Conservation (phyloP, 2,888 invertebrate genomes). For the Timandra comae region DNA sequence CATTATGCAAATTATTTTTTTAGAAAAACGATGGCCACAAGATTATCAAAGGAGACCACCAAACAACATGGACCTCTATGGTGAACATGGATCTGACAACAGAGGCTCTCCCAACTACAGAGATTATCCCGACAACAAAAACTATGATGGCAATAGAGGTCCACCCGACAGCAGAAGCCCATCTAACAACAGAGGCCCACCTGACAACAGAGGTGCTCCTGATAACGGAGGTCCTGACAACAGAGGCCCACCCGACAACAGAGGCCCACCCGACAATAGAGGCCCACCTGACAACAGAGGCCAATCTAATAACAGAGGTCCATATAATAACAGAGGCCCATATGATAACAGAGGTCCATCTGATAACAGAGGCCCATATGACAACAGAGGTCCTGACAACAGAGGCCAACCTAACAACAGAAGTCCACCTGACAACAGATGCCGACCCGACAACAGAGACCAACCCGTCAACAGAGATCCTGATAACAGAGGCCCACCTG, state of each 20-base stretch:
- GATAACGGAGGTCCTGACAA: slow-evolving; percentile 14
- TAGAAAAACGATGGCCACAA: slow-evolving; percentile 3
- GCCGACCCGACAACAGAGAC: too few species aligned
- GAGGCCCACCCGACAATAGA: slow-evolving; percentile 15
- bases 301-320: slow-evolving; percentile 7
- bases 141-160: too few species aligned
- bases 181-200: slow-evolving; percentile 14
- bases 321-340: slow-evolving; percentile 13
- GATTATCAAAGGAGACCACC: slow-evolving; percentile 5
- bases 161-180: slow-evolving; percentile 11
- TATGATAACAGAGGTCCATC: slow-evolving; percentile 7
- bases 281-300: slow-evolving; percentile 14
- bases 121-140: too few species aligned
- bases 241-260: slow-evolving; percentile 17
- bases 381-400: not conserved
- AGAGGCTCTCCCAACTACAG: too few species aligned
- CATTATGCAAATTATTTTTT: too few species aligned
- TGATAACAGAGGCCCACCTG: too few species aligned
- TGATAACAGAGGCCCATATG: slow-evolving; percentile 1
- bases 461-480: too few species aligned
- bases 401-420: slow-evolving; percentile 9
- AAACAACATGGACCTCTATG: too few species aligned
- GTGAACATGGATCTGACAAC: too few species aligned
- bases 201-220: slow-evolving; percentile 10
- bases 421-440: slow-evolving; percentile 5